phyloP scores from a whole-genome alignment of 2,888 invertebrate species.

The Drosophila anomelani region DNA sequence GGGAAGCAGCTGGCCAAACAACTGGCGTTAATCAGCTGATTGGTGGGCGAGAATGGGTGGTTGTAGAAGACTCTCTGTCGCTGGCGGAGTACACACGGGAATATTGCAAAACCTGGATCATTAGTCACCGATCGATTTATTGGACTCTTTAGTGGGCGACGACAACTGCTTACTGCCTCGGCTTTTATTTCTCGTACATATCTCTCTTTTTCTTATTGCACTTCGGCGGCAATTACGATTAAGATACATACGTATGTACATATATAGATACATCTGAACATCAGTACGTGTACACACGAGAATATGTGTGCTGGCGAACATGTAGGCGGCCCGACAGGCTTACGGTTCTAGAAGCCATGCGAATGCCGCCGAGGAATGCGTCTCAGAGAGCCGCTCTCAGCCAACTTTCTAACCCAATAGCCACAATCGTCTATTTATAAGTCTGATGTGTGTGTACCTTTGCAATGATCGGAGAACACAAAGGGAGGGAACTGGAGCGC shows the following conservation, averaged over 20 bases:
- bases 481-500: conserved; percentile 16
- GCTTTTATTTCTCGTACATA: not conserved
- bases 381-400: conserved; percentile 34
- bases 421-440: conserved; percentile 69
- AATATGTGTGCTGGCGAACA: conserved; percentile 30
- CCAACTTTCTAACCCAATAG: conserved; percentile 41
- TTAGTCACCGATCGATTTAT: conserved; percentile 38
- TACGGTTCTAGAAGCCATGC: conserved; percentile 69
- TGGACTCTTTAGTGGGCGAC: conserved; percentile 26
- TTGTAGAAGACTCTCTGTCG: conserved; percentile 23
- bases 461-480: conserved; percentile 48
- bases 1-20: conserved; percentile 1
- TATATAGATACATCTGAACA: not conserved
- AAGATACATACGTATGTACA: conserved; percentile 4
- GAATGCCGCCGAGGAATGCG: conserved; percentile 54
- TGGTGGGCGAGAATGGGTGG: conserved; percentile 7
- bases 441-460: conserved; percentile 75
- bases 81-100: not conserved
- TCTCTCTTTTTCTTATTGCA: conserved; percentile 15
- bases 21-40: conserved; percentile 25
- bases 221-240: conserved; percentile 21
- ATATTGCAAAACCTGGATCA: conserved; percentile 8
- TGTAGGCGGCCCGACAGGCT: conserved; percentile 49
- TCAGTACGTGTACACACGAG: not conserved
- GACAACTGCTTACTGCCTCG: conserved; percentile 26